Percentiles rank a stretch among this genome's conserved stretches.
phyloP scores from a whole-genome alignment of 35 echinoderm and acorn worm genomes.

The Ophioderma brevispina region DNA sequence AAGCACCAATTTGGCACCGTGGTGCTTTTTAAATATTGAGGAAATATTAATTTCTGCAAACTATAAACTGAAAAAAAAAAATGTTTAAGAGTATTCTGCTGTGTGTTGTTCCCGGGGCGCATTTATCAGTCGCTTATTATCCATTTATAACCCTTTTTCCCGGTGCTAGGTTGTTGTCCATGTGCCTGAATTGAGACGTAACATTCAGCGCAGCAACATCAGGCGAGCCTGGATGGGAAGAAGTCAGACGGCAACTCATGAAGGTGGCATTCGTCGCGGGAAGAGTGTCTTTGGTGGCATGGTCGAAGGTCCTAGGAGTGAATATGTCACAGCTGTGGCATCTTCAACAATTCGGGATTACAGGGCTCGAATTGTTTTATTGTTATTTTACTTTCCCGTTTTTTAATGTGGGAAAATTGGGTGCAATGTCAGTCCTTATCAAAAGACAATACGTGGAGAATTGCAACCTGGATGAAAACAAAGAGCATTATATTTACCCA shows the following conservation, averaged over 20 bases:
- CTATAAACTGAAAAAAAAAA: neutral
- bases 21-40: too few species aligned
- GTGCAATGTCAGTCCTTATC: too few species aligned
- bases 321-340: neutral
- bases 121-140: neutral
- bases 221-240: neutral
- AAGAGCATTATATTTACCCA: too few species aligned
- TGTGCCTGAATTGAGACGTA: neutral
- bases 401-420: too few species aligned
- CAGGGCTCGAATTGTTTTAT: neutral
- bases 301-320: neutral
- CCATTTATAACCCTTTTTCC: conserved; percentile 2
- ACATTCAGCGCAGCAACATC: neutral
- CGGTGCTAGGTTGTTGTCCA: neutral
- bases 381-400: too few species aligned
- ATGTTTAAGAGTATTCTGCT: neutral
- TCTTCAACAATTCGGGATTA: neutral
- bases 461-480: too few species aligned
- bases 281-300: neutral
- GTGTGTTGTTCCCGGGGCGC: neutral
- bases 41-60: neutral
- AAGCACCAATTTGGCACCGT: too few species aligned
- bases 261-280: neutral
- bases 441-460: too few species aligned
- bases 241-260: neutral